Conservation (phyloP, 2,113 vertebrate species). For the Spheniscus mendiculus region DNA sequence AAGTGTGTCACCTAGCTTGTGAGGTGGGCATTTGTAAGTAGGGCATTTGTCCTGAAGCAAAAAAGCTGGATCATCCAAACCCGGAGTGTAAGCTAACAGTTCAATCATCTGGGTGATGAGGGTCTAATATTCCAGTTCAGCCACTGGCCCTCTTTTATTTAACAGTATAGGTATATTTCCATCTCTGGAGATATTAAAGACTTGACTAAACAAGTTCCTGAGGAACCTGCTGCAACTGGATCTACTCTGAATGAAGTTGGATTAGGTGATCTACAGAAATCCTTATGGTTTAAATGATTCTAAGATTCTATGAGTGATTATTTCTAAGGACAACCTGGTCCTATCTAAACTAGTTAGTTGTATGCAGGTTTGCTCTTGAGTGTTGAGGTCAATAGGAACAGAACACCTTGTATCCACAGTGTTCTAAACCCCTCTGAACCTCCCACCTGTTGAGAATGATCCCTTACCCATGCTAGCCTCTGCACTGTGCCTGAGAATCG, state of each 20-base stretch:
- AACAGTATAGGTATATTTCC: background rate
- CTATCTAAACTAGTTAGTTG: background rate
- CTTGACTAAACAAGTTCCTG: background rate
- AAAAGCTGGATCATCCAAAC: background rate
- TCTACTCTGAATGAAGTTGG: background rate
- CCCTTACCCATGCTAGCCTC: background rate
- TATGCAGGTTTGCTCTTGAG: background rate
- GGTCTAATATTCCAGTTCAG: background rate
- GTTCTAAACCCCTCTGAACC: background rate
- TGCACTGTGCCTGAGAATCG: background rate
- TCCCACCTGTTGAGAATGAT: background rate
- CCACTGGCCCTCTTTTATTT: background rate
- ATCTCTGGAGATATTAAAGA: background rate
- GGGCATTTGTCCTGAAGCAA: background rate
- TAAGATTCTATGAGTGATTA: background rate
- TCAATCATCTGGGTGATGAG: background rate
- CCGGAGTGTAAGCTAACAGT: background rate
- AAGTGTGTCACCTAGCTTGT: background rate
- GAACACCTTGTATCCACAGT: background rate
- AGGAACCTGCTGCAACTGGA: background rate
- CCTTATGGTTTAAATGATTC: background rate
- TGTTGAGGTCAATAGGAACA: background rate
- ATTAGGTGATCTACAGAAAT: background rate
- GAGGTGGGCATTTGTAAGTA: background rate
- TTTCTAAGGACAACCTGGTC: background rate